These are phyloP conservation scores for Hirudo medicinalis DNA, from an alignment of 1,140 invertebrate genomes.

Conservation along the genomic window DNA sequence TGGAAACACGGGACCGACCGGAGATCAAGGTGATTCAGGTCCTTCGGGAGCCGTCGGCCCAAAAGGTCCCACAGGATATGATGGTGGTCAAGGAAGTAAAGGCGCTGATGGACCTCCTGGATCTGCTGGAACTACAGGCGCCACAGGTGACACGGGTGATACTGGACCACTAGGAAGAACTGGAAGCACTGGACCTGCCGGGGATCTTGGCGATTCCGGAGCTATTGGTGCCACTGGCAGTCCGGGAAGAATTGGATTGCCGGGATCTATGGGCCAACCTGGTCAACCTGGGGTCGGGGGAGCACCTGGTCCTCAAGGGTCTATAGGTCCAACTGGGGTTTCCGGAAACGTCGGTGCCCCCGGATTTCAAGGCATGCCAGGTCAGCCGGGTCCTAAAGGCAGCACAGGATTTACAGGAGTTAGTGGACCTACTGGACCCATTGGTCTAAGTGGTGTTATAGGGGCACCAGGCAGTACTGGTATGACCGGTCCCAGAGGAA, in stretches of 20 bases:
- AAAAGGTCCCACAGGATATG: neutral
- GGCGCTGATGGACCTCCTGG: neutral
- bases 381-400: slow-evolving; percentile 10
- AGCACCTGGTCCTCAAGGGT: neutral
- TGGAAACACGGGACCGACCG: too few species aligned
- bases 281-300: neutral
- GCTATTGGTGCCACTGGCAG: neutral
- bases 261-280: neutral
- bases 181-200: too few species aligned
- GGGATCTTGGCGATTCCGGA: neutral
- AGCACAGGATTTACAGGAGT: slow-evolving; percentile 1
- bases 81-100: neutral
- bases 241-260: neutral
- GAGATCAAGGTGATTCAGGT: too few species aligned
- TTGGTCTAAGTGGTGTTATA: neutral
- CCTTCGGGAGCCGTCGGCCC: neutral
- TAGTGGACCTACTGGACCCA: neutral
- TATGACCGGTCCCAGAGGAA: slow-evolving; percentile 51
- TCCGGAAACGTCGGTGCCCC: slow-evolving; percentile 3
- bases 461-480: slow-evolving; percentile 27
- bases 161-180: neutral
- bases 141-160: neutral
- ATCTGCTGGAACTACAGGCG: neutral
- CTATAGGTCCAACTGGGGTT: neutral
- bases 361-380: neutral